Base-by-base conservation (phyloP, 2,113 vertebrate species). In the Prietella phreatophila region DNA sequence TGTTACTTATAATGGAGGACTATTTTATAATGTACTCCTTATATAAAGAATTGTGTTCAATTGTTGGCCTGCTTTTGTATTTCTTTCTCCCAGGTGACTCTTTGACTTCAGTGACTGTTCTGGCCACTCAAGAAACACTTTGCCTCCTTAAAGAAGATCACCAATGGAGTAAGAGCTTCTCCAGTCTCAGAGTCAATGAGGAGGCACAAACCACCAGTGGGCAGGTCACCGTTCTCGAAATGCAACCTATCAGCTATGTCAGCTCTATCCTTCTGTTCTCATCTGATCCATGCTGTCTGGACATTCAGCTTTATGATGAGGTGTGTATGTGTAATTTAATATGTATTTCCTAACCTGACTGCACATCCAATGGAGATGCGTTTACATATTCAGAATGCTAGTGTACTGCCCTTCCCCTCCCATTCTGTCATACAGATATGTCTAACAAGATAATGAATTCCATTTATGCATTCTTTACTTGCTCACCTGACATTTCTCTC, bases 231-330 rank as follows among this genome's bases (percentile, higher is more conserved):
- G 25, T 96, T 10, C 82, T 92, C 19, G 95, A 96, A 82, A 93
- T 90, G 1, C 94, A 95, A 82, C 94, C 95, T 6, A 95, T 96
- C 91, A 96, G 94, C 92, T 96, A 94, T n/a, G 93, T 96, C 82
- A 96, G 95, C 93, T 94, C 95, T 0, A 91, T 99, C 82, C 91
- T 96, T 89, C 95, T 97, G 9, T 99, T 96, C 90, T 95, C 94
- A 0, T 92, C 93, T 1, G 95, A 95, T 50, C 94, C 95, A 0
- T 92, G 93, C 89, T 94, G 96, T 87, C 87, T 99, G 90, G 96
- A 96, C 71, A 90, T 99, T 65, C 93, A 96, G 89, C 96, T 99
- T 86, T 99, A 98, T 0, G 97, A 99, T 19, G 98, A 99, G 97
- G 98, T 98, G 84, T 63, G 87, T 86, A 30, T 15, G 25, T 82